Evolutionary conservation across 2,888 invertebrate species (phyloP), one percentile per base, ranked within the genome.

Genomic region (Aspidiotus rigidus): DNA sequence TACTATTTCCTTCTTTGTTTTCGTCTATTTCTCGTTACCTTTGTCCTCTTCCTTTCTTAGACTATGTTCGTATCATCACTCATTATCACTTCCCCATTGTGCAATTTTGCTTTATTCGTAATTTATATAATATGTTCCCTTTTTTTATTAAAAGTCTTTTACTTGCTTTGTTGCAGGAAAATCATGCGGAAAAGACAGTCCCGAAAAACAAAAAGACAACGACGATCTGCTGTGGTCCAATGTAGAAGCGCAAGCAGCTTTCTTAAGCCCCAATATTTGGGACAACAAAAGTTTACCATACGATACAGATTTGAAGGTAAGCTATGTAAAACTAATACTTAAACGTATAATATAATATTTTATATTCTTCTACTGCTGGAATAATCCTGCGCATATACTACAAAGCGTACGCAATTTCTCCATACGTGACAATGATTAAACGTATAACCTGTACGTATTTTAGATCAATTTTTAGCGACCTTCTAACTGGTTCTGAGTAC

Each of bases 261-360:
- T 95, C 83, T 86, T 96, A 76, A 95, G 95, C 73, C 94, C 95
- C 74, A 94, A 91, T 80, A 83, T 96, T 73, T 96, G 95, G 95
- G 94, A 95, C 82, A 72, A 71, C 64, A 93, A 93, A 81, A 90
- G 93, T 75, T 83, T 89, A 77, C 87, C 89, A 76, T 93, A 92
- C 79, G 92, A 93, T 82, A 89, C 91, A 79, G 93, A 94, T 85
- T 90, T 95, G 84, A 94, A 94, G 88, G 92, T 92, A 87, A 83
- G 82, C 49, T 49, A 49, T 6, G n/a, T 49, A 13, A n/a, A 11
- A 49, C 5, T 28, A 5, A 5, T 28, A 28, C 5, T 28, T 28
- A 28, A 28, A 28, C 28, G 28, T 28, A n/a, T n/a, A n/a, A n/a
- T n/a, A n/a, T n/a, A n/a, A n/a, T n/a, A n/a, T 28, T 28, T 28